phyloP scores from a whole-genome alignment of 2,113 vertebrate genomes.

The Castor canadensis region DNA sequence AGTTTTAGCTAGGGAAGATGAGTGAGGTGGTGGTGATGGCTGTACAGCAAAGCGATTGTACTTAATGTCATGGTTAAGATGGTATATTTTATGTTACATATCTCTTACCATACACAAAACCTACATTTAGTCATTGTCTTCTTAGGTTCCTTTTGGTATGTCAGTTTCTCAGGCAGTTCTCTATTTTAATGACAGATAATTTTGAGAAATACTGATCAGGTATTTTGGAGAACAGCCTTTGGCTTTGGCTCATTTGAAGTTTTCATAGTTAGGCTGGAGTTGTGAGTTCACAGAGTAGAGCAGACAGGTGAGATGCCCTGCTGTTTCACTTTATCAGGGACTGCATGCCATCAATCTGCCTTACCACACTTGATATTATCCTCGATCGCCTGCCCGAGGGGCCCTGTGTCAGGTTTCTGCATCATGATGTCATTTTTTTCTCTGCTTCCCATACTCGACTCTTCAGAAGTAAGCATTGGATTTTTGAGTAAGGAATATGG shows the following conservation, averaged over 20 bases:
- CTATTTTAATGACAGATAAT: background rate
- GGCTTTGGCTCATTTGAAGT: background rate
- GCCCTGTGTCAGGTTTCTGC: background rate
- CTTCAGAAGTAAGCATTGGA: background rate
- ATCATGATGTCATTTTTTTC: background rate
- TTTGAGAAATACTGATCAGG: background rate
- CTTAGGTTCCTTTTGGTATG: background rate
- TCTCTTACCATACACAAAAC: background rate
- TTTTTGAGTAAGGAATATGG: background rate
- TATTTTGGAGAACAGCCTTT: background rate
- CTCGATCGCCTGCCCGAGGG: background rate
- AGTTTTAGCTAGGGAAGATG: background rate
- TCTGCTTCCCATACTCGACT: background rate
- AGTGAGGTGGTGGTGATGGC: background rate
- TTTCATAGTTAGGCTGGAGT: background rate
- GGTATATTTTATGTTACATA: background rate
- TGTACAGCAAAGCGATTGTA: fast-evolving
- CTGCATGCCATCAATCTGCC: background rate
- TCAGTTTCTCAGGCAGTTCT: background rate
- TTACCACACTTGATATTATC: background rate
- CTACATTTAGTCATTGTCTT: background rate
- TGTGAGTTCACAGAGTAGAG: background rate
- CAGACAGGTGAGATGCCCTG: background rate
- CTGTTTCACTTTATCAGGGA: background rate
- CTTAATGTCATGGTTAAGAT: background rate